Base-by-base conservation (phyloP, 2,797 vertebrate genomes). In the Melanogrammus aeglefinus region DNA sequence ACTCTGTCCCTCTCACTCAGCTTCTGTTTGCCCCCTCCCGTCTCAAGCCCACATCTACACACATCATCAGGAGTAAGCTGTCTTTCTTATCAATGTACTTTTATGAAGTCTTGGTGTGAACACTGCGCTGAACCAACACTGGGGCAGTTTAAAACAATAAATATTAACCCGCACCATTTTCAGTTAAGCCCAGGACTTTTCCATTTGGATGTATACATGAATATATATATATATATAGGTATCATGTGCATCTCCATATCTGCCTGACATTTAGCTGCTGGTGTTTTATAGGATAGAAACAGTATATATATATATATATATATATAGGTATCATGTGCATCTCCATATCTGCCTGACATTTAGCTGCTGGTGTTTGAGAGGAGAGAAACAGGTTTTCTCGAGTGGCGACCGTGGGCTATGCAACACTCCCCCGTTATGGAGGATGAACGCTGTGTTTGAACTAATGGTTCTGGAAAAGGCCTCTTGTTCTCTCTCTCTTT, bases 391-490 rank as follows among this genome's bases (percentile, higher is more conserved):
- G 13, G 51, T 57, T 57, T 57, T 57, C 21, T 57, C 14, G 13
- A 21, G 51, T 14, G 21, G 51, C 8, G 73, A 41, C 83, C 72
- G 16, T 2, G 81, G 77, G 82, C 72, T 80, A 41, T 78, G 36
- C 36, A 6, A 38, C 36, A 31, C 36, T 79, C 79, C 77, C 86
- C 76, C 77, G 74, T 83, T 76, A 80, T 78, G 80, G 41, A 35
- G 81, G 84, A 80, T 75, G 47, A 86, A 80, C 81, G 75, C 73
- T 81, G 31, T 44, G 33, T 57, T 72, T 76, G 72, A 38, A 82
- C 73, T 79, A 75, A 78, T 78, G 79, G 84, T 88, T 80, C 83
- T 81, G 79, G 24, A 85, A 57, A 66, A 86, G 74, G 78, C 71
- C 39, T 33, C 70, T 69, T n/a, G 73, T 69, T 77, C 16, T 33